Conservation (phyloP, 2,888 invertebrate genomes). For the Cordilura impudica region DNA sequence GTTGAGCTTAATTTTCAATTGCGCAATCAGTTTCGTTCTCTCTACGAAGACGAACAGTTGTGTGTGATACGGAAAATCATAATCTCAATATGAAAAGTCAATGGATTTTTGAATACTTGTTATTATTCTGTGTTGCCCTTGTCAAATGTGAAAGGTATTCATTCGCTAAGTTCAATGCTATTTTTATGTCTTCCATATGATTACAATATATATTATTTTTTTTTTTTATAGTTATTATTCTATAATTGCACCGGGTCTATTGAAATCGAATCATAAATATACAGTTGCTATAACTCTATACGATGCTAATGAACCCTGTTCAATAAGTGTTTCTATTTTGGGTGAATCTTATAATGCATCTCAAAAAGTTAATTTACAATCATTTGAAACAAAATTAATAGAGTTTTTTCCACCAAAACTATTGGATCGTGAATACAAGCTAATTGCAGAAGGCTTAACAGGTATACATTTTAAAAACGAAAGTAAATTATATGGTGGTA, state of each 20-base stretch:
- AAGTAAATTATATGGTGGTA: slow-evolving; percentile 83
- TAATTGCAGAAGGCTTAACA: slow-evolving; percentile 80
- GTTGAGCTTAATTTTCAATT: no score
- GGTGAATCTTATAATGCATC: background rate
- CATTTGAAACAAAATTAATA: background rate
- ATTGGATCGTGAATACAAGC: slow-evolving; percentile 68
- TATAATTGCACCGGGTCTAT: slow-evolving; percentile 6
- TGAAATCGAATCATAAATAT: slow-evolving; percentile 33
- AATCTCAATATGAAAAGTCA: no score
- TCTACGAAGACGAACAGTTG: no score
- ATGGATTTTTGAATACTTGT: no score
- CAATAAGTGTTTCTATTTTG: background rate
- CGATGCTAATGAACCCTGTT: slow-evolving; percentile 16
- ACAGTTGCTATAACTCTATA: slow-evolving; percentile 15
- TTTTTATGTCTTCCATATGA: no score
- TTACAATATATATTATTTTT: background rate
- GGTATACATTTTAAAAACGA: slow-evolving; percentile 86
- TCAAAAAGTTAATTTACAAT: background rate
- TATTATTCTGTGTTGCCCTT: no score
- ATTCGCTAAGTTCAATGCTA: no score
- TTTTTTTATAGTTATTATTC: slow-evolving; percentile 10
- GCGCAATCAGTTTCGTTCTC: no score
- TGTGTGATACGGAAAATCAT: no score
- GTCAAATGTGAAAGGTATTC: no score
- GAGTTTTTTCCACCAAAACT: slow-evolving; percentile 10